Evolutionary conservation across 2,888 invertebrate genomes (phyloP).

Genomic region (Acholoe squamosa): DNA sequence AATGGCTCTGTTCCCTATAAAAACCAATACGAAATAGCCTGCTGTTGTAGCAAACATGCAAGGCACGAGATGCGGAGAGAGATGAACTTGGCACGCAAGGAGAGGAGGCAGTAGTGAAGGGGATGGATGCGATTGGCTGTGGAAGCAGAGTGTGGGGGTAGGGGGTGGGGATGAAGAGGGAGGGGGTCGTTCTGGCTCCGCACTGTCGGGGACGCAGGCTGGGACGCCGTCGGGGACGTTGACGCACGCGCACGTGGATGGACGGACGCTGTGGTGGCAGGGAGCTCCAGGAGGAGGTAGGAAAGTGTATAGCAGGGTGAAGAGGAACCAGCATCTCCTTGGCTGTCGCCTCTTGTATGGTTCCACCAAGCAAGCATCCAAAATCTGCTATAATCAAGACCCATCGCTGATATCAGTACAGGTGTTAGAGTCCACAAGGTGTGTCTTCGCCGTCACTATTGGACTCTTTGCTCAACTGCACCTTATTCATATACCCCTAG

Average conservation of each 20-base stretch:
- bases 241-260: not conserved
- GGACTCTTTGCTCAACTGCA: too few species aligned
- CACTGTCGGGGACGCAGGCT: conserved; percentile 13
- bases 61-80: not conserved
- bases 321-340: too few species aligned
- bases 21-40: not conserved
- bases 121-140: conserved; percentile 3
- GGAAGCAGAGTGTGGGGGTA: not conserved
- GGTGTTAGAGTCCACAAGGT: too few species aligned
- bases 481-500: too few species aligned
- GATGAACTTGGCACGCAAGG: conserved; percentile 49
- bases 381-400: too few species aligned
- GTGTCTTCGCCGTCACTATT: too few species aligned
- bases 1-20: too few species aligned
- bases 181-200: conserved; percentile 23
- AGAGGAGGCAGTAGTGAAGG: not conserved
- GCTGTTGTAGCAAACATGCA: conserved; percentile 29
- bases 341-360: too few species aligned
- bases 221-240: not conserved
- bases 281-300: not conserved
- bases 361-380: too few species aligned
- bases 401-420: too few species aligned
- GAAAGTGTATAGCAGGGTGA: not conserved
- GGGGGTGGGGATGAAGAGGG: not conserved
- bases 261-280: not conserved